A percentile compares a stretch with the other conserved stretches of the same genome.
phyloP scores from a whole-genome alignment of 2,113 vertebrate genomes.

The Chinchilla lanigera region DNA sequence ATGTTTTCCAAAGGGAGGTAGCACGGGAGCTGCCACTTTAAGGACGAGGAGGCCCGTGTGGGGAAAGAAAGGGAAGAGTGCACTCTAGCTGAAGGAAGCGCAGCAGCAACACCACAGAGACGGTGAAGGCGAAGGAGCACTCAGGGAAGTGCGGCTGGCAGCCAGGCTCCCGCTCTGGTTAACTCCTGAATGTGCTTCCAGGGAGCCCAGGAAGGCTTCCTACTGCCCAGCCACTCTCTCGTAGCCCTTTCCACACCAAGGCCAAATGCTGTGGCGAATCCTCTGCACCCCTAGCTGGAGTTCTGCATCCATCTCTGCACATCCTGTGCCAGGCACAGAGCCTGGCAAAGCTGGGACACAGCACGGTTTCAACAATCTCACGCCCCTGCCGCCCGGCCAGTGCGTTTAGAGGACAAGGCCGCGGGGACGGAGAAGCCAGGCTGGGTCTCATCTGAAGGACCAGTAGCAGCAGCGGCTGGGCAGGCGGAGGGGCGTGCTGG shows the following conservation, averaged over 20 bases:
- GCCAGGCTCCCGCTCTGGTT: not conserved
- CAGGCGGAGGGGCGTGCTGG: too few species aligned
- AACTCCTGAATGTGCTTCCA: not conserved
- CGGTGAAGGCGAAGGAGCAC: not conserved
- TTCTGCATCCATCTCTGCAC: not conserved
- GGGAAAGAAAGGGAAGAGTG: conserved; percentile 31
- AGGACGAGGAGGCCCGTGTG: not conserved
- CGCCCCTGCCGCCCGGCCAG: not conserved
- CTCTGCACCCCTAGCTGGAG: not conserved
- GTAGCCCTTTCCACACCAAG: rapidly evolving
- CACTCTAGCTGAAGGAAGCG: conserved; percentile 25
- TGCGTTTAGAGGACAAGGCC: rapidly evolving
- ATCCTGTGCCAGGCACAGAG: not conserved
- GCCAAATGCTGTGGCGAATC: rapidly evolving
- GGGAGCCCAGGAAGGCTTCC: not conserved
- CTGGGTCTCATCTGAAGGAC: not conserved
- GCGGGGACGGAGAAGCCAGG: not conserved
- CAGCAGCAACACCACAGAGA: not conserved
- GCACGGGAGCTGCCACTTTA: not conserved
- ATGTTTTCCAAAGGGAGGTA: conserved; percentile 2
- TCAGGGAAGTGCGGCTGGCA: rapidly evolving
- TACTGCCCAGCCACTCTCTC: not conserved
- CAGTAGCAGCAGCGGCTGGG: too few species aligned
- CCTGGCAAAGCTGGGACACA: not conserved
- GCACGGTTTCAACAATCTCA: too few species aligned